A percentile compares a stretch with the other conserved stretches of the same genome.
These are phyloP conservation scores for Anolis sagrei DNA, from an alignment of 2,113 vertebrate species.

Conservation along the genomic window DNA sequence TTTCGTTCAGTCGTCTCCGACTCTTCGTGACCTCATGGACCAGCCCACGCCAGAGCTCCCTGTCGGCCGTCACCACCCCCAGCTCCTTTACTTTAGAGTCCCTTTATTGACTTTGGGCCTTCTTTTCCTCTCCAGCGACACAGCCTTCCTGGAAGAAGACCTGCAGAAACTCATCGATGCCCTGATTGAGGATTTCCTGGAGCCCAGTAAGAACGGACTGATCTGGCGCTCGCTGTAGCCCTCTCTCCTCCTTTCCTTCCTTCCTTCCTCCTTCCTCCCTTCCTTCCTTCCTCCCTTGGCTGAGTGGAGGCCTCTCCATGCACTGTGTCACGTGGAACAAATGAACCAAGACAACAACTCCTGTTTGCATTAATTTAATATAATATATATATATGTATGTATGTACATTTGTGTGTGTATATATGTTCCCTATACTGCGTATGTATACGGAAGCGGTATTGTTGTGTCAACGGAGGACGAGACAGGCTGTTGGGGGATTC, in stretches of 20 bases:
- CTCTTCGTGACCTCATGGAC: no score
- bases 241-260: no score
- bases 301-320: not conserved
- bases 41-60: no score
- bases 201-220: slow-evolving; percentile 89
- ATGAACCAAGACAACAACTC: slow-evolving; percentile 52
- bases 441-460: slow-evolving; percentile 25
- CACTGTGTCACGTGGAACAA: not conserved
- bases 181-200: slow-evolving; percentile 87
- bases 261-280: no score
- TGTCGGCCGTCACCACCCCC: no score
- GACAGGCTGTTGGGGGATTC: no score
- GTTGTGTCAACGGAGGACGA: slow-evolving; percentile 38
- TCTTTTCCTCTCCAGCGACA: slow-evolving; percentile 75
- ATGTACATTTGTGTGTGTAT: not conserved
- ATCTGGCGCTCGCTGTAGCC: slow-evolving; percentile 80
- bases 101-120: not conserved
- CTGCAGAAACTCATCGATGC: slow-evolving; percentile 79
- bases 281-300: not conserved
- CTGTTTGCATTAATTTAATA: not conserved
- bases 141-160: slow-evolving; percentile 80
- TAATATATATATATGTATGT: slow-evolving; percentile 38
- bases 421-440: not conserved
- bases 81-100: no score
- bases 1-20: no score